These are phyloP conservation scores for Echinometra lucunter DNA, from an alignment of 53 echinoderm and acorn worm genomes.

Conservation along the genomic window DNA sequence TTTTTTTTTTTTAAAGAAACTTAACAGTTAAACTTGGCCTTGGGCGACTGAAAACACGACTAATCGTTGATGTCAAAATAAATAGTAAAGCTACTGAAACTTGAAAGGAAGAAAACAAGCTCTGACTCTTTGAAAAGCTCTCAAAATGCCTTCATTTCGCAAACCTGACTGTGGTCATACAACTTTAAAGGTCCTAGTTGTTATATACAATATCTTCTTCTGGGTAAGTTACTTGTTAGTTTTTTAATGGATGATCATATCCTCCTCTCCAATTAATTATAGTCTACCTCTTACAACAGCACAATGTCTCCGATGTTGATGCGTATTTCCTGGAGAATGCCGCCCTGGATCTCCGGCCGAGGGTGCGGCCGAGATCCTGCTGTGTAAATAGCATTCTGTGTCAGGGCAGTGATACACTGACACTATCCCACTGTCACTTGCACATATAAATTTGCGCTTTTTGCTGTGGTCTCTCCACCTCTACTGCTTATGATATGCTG, in stretches of 20 bases:
- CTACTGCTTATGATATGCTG: too few species aligned
- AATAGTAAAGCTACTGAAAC: background rate
- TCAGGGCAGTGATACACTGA: too few species aligned
- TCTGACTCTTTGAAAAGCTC: too few species aligned
- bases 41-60: background rate
- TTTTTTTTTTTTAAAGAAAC: too few species aligned
- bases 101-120: background rate
- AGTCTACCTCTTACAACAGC: too few species aligned
- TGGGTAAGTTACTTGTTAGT: slow-evolving; percentile 94
- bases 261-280: too few species aligned
- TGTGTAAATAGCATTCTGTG: too few species aligned
- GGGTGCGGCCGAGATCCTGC: slow-evolving; percentile 11
- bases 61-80: background rate
- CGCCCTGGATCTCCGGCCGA: background rate
- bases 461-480: too few species aligned
- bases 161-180: slow-evolving; percentile 89
- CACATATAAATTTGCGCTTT: too few species aligned
- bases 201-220: slow-evolving; percentile 90
- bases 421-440: too few species aligned
- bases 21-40: too few species aligned
- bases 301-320: background rate
- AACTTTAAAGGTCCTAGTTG: slow-evolving; percentile 75
- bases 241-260: too few species aligned
- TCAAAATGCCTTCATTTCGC: slow-evolving; percentile 24
- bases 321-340: background rate